phyloP scores from a whole-genome alignment of 2,113 vertebrate species.

The Casuarius casuarius region DNA sequence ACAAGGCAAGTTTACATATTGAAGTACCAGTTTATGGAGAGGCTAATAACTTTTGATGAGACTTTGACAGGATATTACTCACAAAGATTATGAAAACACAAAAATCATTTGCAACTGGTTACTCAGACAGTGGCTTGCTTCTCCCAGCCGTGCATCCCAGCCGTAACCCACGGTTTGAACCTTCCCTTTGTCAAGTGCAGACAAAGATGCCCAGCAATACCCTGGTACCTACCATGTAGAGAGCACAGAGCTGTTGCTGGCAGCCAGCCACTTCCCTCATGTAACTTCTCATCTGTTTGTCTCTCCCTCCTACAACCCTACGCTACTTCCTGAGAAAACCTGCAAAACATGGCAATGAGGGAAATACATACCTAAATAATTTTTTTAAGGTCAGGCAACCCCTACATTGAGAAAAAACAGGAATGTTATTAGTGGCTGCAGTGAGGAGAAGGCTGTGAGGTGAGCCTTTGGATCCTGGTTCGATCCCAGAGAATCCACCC shows the following conservation, averaged over 20 bases:
- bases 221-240: not conserved
- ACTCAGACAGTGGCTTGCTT: not conserved
- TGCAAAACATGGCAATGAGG: not conserved
- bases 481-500: not conserved
- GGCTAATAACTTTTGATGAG: conserved; percentile 68
- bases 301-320: conserved; percentile 24
- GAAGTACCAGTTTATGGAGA: conserved; percentile 64
- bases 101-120: conserved; percentile 46
- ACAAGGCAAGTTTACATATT: conserved; percentile 69
- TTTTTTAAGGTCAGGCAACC: not conserved
- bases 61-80: conserved; percentile 64
- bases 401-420: fast-evolving
- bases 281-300: not conserved
- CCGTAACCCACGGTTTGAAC: not conserved
- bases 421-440: not conserved
- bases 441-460: not conserved
- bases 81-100: conserved; percentile 60
- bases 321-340: not conserved
- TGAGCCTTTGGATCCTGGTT: not conserved
- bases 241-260: not conserved
- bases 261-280: not conserved
- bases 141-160: conserved; percentile 11
- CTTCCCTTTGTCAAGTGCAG: not conserved
- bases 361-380: not conserved
- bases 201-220: not conserved